Conservation (phyloP, 2,113 vertebrate species). For the Eretmochelys imbricata region DNA sequence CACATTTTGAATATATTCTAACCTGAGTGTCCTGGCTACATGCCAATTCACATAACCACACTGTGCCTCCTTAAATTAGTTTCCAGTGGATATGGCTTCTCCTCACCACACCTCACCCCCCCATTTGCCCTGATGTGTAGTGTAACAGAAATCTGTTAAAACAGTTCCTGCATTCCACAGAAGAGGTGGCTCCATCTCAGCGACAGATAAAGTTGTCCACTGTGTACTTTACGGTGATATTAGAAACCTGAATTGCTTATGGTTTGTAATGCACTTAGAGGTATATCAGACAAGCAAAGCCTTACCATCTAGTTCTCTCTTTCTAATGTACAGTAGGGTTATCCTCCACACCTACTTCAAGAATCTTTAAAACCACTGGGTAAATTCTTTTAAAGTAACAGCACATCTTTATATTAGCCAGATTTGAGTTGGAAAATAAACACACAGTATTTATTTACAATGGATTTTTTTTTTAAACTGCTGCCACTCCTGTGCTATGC, state of each 20-base stretch:
- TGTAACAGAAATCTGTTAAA: neutral
- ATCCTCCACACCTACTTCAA: neutral
- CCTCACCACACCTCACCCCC: no score
- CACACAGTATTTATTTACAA: constrained; percentile 62
- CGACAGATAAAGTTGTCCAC: neutral
- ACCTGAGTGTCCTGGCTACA: neutral
- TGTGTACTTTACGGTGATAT: neutral
- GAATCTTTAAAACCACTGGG: constrained; percentile 29
- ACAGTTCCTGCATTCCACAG: neutral
- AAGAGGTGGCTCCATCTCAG: neutral
- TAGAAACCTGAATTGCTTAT: neutral
- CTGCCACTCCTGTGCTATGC: constrained; percentile 28
- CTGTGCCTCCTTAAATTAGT: neutral
- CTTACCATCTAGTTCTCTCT: neutral
- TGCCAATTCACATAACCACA: neutral
- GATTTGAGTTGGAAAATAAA: constrained; percentile 57
- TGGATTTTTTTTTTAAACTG: constrained; percentile 22
- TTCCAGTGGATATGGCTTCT: neutral
- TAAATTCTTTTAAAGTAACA: constrained; percentile 58
- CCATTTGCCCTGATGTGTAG: neutral
- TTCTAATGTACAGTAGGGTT: neutral
- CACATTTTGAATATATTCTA: neutral
- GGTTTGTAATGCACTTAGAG: neutral
- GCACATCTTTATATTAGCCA: constrained; percentile 23
- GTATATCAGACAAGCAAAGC: neutral